phyloP scores from a whole-genome alignment of 2,113 vertebrate genomes.

The Gracilinanus agilis region DNA sequence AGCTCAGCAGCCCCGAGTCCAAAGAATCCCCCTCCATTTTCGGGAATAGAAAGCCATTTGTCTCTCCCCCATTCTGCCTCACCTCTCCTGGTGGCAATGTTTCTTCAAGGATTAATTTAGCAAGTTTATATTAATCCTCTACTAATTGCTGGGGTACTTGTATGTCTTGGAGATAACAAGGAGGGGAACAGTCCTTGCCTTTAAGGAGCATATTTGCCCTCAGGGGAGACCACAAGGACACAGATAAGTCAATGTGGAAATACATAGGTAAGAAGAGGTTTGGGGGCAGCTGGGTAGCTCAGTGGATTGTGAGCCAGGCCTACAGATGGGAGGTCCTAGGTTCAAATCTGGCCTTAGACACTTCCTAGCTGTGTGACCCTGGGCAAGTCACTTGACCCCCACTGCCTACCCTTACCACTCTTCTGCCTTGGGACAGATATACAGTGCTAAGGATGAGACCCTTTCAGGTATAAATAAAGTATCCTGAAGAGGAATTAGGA shows the following conservation, averaged over 20 bases:
- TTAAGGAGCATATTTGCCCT: neutral
- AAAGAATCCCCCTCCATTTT: neutral
- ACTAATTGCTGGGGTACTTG: neutral
- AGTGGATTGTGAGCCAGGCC: too few species aligned
- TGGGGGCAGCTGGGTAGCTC: too few species aligned
- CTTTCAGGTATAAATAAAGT: neutral
- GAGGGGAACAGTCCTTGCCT: too few species aligned
- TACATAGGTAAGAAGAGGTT: neutral
- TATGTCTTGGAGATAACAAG: neutral
- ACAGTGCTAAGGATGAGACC: too few species aligned
- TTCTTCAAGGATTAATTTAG: neutral
- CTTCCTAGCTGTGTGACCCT: too few species aligned
- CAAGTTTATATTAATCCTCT: neutral
- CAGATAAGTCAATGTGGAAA: neutral
- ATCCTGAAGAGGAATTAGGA: neutral
- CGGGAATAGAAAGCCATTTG: neutral
- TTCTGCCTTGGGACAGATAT: too few species aligned
- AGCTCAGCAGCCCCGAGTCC: neutral
- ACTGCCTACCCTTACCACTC: too few species aligned
- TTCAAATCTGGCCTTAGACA: too few species aligned
- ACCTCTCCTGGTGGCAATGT: neutral
- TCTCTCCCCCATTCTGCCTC: neutral
- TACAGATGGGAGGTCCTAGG: too few species aligned
- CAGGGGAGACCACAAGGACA: neutral
- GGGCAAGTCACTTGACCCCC: too few species aligned